These are phyloP conservation scores for Endotricha flammealis DNA, from an alignment of 2,888 invertebrate genomes.

Conservation along the genomic window DNA sequence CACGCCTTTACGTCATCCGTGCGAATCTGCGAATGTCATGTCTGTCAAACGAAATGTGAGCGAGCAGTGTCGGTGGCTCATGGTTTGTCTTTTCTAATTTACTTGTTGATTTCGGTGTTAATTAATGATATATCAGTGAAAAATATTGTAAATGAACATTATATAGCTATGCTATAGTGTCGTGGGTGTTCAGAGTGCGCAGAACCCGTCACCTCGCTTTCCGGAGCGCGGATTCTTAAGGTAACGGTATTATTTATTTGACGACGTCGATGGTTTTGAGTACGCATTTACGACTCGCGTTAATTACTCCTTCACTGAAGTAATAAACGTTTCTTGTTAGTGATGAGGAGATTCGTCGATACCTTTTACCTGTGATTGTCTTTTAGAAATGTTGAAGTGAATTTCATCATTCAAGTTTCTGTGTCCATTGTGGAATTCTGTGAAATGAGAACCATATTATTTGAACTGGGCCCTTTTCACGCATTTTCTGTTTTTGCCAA, in stretches of 20 bases:
- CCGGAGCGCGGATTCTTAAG: slow-evolving; percentile 50
- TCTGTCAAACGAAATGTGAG: slow-evolving; percentile 58
- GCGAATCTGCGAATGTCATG: slow-evolving; percentile 17
- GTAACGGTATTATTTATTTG: slow-evolving; percentile 73
- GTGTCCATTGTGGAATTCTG: too few relatives aligned
- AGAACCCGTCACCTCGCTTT: slow-evolving; percentile 35
- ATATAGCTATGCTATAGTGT: slow-evolving; percentile 53
- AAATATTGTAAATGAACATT: slow-evolving; percentile 20
- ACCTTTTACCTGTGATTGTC: too few relatives aligned
- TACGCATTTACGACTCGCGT: slow-evolving; percentile 31
- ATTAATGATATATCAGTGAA: slow-evolving; percentile 49
- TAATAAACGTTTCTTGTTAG: too few relatives aligned
- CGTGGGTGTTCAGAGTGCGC: slow-evolving; percentile 30
- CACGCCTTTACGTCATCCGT: slow-evolving; percentile 5
- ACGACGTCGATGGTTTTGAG: slow-evolving; percentile 57
- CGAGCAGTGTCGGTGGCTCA: slow-evolving; percentile 48
- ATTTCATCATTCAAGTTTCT: too few relatives aligned
- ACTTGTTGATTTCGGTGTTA: slow-evolving; percentile 71
- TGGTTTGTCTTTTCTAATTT: slow-evolving; percentile 63
- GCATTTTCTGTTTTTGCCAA: too few relatives aligned
- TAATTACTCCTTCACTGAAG: slow-evolving; percentile 19
- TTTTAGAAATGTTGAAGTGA: too few relatives aligned
- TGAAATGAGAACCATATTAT: too few relatives aligned
- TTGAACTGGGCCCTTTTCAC: too few relatives aligned
- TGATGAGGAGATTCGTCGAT: too few relatives aligned